Percentiles rank a stretch among this genome's conserved stretches.
phyloP scores from a whole-genome alignment of 2,113 vertebrate species.

The Mobula birostris region DNA sequence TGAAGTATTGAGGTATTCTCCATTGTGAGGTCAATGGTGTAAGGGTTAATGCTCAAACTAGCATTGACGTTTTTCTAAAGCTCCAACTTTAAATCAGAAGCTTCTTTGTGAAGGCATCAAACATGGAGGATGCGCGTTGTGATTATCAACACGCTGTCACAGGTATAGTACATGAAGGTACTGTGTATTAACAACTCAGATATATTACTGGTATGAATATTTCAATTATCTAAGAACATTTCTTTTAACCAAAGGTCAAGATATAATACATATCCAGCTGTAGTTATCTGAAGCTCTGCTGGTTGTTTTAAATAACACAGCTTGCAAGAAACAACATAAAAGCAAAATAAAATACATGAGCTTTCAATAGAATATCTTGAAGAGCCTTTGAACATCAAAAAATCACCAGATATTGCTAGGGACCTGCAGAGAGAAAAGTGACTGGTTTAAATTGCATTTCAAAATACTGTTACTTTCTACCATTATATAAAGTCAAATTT shows the following conservation, averaged over 20 bases:
- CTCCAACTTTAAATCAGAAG: background rate
- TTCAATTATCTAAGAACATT: constrained; percentile 1
- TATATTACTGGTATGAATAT: constrained; percentile 9
- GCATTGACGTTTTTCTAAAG: no score
- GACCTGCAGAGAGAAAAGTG: constrained; percentile 16
- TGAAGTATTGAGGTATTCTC: background rate
- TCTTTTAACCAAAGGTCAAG: background rate
- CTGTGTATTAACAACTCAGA: background rate
- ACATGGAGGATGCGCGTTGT: background rate
- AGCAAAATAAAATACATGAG: background rate
- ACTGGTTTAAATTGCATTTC: background rate
- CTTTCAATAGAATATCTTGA: constrained; percentile 11
- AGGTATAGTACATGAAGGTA: background rate
- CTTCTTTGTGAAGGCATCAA: background rate
- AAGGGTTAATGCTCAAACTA: no score
- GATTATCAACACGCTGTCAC: background rate
- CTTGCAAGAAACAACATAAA: constrained; percentile 22
- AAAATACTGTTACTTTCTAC: background rate
- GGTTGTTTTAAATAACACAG: background rate
- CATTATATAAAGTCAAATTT: background rate
- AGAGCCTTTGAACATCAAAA: constrained; percentile 16
- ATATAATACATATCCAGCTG: background rate
- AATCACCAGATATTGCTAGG: background rate
- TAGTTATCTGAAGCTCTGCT: constrained; percentile 24
- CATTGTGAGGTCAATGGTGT: background rate